Percentiles rank a stretch among this genome's conserved stretches.
These are phyloP conservation scores for Cochlearius cochlearius DNA, from an alignment of 2,113 vertebrate species.

Conservation along the genomic window DNA sequence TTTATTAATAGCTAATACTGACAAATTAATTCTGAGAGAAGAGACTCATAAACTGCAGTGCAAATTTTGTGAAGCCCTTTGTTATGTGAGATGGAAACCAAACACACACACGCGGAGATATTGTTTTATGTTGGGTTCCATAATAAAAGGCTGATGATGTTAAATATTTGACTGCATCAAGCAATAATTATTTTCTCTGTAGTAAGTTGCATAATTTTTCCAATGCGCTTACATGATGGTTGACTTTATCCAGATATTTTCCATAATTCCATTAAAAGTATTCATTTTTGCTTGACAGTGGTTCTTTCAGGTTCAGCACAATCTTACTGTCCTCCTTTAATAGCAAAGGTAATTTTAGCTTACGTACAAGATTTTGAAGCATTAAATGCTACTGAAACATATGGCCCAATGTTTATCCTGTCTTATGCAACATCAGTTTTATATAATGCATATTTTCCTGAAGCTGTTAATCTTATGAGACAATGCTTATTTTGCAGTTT, in stretches of 20 bases:
- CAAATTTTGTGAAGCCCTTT: not conserved
- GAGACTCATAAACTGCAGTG: not conserved
- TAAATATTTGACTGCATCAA: not conserved
- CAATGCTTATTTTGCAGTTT: not conserved
- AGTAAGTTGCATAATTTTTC: not conserved
- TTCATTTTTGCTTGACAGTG: not conserved
- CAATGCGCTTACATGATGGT: not conserved
- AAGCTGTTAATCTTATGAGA: not conserved
- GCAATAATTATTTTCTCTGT: not conserved
- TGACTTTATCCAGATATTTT: not conserved
- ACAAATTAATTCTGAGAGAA: not conserved
- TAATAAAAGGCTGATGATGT: not conserved
- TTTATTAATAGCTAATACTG: not conserved
- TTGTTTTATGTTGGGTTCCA: not conserved
- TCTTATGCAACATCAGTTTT: constrained; percentile 11
- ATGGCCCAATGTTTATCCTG: not conserved
- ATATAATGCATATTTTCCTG: not conserved
- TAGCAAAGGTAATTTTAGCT: not conserved
- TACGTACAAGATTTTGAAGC: not conserved
- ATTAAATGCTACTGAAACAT: not conserved
- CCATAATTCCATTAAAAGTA: not conserved
- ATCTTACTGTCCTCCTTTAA: not conserved
- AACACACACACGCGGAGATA: not conserved
- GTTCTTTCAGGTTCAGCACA: not conserved
- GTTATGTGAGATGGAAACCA: accelerated